A percentile compares a stretch with the other conserved stretches of the same genome.
phyloP scores from a whole-genome alignment of 1,140 invertebrate genomes.

The Aphelinus atriplicis region DNA sequence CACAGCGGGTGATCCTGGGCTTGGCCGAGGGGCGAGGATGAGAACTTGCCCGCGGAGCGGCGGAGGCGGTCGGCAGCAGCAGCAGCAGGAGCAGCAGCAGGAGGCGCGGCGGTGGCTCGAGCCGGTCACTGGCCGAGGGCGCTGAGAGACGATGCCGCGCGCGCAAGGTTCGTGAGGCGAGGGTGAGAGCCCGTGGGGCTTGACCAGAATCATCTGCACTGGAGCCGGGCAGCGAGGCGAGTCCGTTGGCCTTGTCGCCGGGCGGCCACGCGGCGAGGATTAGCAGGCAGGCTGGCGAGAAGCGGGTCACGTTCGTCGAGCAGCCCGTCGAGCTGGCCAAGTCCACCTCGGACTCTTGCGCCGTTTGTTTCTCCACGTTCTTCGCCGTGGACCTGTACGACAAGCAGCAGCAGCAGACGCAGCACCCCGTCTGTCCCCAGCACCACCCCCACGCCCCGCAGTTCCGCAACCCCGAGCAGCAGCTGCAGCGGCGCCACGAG shows the following conservation, averaged over 20 bases:
- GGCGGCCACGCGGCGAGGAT: not conserved
- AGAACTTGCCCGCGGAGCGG: no score
- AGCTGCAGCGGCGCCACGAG: no score
- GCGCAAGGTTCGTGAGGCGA: not conserved
- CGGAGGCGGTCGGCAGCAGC: not conserved
- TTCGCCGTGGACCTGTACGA: conserved; percentile 22
- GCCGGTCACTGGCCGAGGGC: no score
- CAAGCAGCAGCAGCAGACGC: conserved; percentile 6
- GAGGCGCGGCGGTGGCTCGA: not conserved
- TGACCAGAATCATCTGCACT: not conserved
- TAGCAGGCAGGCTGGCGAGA: conserved; percentile 26
- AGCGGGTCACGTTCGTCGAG: conserved; percentile 39
- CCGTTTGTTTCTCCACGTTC: conserved; percentile 28
- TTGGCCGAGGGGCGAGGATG: no score
- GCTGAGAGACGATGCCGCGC: not conserved
- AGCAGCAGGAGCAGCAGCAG: not conserved
- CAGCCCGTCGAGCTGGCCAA: conserved; percentile 22
- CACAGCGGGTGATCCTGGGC: not conserved
- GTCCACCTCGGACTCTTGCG: conserved; percentile 1
- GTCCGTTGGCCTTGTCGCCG: conserved; percentile 26
- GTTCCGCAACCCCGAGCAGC: not conserved
- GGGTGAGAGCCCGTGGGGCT: not conserved
- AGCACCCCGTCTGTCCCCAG: not conserved
- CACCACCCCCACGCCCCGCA: not conserved
- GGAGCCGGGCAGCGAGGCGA: conserved; percentile 31